Evolutionary conservation across 2,113 vertebrate species (phyloP).

Genomic region (Callospermophilus lateralis): DNA sequence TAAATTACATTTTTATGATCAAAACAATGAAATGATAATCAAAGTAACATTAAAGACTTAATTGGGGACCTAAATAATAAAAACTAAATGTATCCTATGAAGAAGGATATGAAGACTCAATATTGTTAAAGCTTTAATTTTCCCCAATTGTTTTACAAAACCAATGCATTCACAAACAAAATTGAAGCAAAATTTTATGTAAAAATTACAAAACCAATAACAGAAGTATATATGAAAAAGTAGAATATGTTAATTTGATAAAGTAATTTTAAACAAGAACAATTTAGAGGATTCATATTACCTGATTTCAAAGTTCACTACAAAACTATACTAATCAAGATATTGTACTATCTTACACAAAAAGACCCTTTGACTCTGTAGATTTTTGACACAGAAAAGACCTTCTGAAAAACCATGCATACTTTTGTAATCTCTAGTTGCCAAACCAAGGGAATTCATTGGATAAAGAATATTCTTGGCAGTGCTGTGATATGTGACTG

Average conservation of each 20-base stretch:
- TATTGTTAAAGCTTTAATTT: no score
- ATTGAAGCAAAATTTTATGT: background rate
- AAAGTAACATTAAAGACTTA: no score
- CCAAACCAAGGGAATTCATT: background rate
- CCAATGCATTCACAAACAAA: background rate
- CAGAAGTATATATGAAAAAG: background rate
- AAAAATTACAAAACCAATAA: background rate
- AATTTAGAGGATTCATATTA: background rate
- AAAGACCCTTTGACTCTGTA: no score
- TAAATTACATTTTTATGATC: background rate
- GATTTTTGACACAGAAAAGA: background rate
- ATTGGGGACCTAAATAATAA: background rate
- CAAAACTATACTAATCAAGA: background rate
- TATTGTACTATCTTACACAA: no score
- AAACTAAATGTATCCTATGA: background rate
- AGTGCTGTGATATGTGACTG: no score
- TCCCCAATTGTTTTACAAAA: background rate
- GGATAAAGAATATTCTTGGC: background rate
- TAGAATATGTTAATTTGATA: background rate
- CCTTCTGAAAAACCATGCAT: fast-evolving
- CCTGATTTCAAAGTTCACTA: background rate
- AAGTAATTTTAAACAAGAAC: background rate
- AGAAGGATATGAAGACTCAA: background rate
- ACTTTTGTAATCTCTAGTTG: background rate
- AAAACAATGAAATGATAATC: background rate